Conservation (phyloP, 2,113 vertebrate species). For the Lipotes vexillifer region DNA sequence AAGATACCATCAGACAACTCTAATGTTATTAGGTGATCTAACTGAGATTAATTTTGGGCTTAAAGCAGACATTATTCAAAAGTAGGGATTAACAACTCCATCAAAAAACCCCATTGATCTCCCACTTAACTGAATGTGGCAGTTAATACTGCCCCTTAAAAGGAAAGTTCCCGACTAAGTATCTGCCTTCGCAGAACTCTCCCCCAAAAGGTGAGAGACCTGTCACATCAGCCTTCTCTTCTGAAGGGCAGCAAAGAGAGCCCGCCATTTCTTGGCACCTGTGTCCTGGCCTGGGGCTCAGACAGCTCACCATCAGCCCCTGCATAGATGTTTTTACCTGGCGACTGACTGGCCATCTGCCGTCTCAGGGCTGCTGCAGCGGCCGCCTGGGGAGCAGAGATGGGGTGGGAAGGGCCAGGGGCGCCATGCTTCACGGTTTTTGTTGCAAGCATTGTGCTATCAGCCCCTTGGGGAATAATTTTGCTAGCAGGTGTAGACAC, state of each 20-base stretch:
- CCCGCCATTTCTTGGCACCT: not conserved
- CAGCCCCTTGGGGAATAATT: constrained; percentile 87
- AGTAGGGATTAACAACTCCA: not conserved
- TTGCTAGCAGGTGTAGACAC: constrained; percentile 73
- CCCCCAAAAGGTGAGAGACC: rapidly evolving
- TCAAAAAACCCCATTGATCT: not conserved
- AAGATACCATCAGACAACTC: not conserved
- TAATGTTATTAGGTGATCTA: not conserved
- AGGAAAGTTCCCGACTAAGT: not conserved
- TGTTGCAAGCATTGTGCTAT: constrained; percentile 93
- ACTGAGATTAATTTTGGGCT: not conserved
- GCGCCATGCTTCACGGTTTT: constrained; percentile 95
- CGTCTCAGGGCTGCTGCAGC: constrained; percentile 90
- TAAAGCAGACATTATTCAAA: not conserved
- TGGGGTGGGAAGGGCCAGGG: constrained; percentile 82
- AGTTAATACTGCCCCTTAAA: not conserved
- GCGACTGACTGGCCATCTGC: constrained; percentile 90
- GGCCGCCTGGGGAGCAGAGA: constrained; percentile 92
- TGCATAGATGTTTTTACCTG: constrained; percentile 78
- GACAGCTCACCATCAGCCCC: not conserved
- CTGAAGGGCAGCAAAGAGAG: not conserved
- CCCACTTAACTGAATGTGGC: not conserved
- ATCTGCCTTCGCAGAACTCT: not conserved
- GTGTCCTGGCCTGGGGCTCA: not conserved
- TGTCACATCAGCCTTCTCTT: not conserved